Evolutionary conservation across 2,797 vertebrate species (phyloP), one percentile per base, ranked within the genome.

Genomic region (Sciaenops ocellatus): DNA sequence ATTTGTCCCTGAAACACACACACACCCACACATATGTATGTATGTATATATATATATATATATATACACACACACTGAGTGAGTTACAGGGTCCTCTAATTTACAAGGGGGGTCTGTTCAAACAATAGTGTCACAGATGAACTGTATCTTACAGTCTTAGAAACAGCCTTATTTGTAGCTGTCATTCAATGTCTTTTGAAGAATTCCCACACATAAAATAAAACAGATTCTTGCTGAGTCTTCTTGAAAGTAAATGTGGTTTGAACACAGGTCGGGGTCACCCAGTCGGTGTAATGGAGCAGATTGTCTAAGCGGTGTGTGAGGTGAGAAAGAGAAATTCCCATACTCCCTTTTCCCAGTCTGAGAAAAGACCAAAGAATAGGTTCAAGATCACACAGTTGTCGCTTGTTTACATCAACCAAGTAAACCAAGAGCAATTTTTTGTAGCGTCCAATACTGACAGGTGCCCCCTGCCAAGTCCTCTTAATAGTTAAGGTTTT

Each of bases 391-490:
- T 90, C 87, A 86, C 82, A 87, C 84, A 81, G 85, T 85, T 71
- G 77, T 83, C 52, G 55, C 84, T 85, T 90, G 85, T 91, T 93
- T 92, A 89, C 79, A 90, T 85, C 89, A 84, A 79, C 80, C 38
- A 3, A 77, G 50, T 80, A 87, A 85, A 86, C 68, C 28, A 56
- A 54, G 76, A 79, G 44, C 62, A 34, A 22, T 71, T 85, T 88
- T 86, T 82, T 48, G 66, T 13, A 76, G 71, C 52, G 12, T 78
- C 77, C 80, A 22, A 56, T 86, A 83, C 76, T 90, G 86, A 87
- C 89, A 91, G 89, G 85, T 91, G 87, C 85, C 86, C 84, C 89
- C 82, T 87, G 83, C 89, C 83, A 89, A 86, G 82, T 85, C 80
- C 84, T 89, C 80, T 87, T 85, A 90, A 90, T 88, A 90, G 78